Evolutionary conservation across 1,140 invertebrate species (phyloP), one percentile per base, ranked within the genome.

Genomic region (Heliothis subflexa): DNA sequence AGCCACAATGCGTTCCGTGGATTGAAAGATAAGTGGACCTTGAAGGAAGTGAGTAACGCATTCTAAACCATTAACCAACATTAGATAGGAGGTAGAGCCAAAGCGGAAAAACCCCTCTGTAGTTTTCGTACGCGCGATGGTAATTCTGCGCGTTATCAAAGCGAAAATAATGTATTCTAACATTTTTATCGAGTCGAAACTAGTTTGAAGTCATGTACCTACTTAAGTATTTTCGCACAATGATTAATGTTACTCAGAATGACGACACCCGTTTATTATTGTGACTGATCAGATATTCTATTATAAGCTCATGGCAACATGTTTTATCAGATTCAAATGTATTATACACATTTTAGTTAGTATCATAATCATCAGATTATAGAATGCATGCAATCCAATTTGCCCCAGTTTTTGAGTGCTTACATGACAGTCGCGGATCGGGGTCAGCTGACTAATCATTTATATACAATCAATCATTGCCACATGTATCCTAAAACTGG

Each of bases 1-100:
- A 95, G 95, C 78, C 92, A 94, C 72, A 93, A 95, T 40, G 95
- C 95, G 16, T 96, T 96, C 84, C 81, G 91, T 47, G 89, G 89
- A 47, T 78, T 95, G n/a, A 95, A 94, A 85, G 86, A 91, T 52
- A 88, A 92, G 81, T 94, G 93, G 91, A 92, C 90, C 9, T 83
- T 96, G 33, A 91, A 95, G 84, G 95, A 96, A 89, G 95, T 95
- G 86, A 89, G 86, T 85, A 61, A 73, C 64, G n/a, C 81, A 52
- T 28, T 54, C 18, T 40, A 40, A 40, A 40, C 33, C 33, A 75
- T 47, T 40, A 21, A 47, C 16, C 10, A 52, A 71, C 21, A 77
- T 72, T 52, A 62, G 75, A 70, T 45, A 73, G 11, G 61, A 21
- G 66, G 9, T 72, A 21, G 66, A 72, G 25, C 52, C 33, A 55